These are phyloP conservation scores for Megamerina dolium DNA, from an alignment of 2,888 invertebrate genomes.

Conservation along the genomic window DNA sequence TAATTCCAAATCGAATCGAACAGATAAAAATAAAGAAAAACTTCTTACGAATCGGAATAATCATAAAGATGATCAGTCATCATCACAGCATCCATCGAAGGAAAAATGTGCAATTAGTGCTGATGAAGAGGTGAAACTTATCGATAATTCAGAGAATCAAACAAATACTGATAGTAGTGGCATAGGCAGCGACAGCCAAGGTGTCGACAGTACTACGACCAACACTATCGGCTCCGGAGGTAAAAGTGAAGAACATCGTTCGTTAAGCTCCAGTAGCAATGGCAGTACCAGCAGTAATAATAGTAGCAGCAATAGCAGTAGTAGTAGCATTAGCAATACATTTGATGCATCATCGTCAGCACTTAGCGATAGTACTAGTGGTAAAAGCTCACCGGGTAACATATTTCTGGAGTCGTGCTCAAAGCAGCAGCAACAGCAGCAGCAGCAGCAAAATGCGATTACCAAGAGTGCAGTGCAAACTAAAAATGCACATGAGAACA, in stretches of 20 bases:
- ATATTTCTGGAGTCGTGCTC: slow-evolving; percentile 37
- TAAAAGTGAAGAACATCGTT: slow-evolving; percentile 25
- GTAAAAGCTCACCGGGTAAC: slow-evolving; percentile 42
- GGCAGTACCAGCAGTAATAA: slow-evolving; percentile 26
- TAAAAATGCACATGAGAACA: neutral
- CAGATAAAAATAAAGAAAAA: slow-evolving; percentile 46
- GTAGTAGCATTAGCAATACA: too few species aligned
- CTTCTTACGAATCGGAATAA: slow-evolving; percentile 43
- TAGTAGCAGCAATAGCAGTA: slow-evolving; percentile 26
- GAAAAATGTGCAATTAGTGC: slow-evolving; percentile 29
- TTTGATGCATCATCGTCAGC: slow-evolving; percentile 16
- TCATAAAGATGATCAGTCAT: slow-evolving; percentile 38
- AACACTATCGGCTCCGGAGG: neutral
- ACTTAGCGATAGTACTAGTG: slow-evolving; percentile 38
- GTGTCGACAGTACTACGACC: neutral
- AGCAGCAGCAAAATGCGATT: too few species aligned
- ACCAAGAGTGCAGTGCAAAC: neutral
- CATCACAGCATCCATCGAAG: slow-evolving; percentile 46
- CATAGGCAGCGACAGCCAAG: slow-evolving; percentile 19
- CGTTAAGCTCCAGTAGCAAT: slow-evolving; percentile 31
- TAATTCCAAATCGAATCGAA: neutral
- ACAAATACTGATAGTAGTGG: slow-evolving; percentile 23
- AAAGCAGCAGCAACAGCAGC: too few species aligned
- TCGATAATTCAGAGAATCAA: slow-evolving; percentile 28
- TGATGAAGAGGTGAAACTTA: slow-evolving; percentile 32